A percentile compares a stretch with the other conserved stretches of the same genome.
phyloP scores from a whole-genome alignment of 2,888 invertebrate genomes.

The Bombylius major region DNA sequence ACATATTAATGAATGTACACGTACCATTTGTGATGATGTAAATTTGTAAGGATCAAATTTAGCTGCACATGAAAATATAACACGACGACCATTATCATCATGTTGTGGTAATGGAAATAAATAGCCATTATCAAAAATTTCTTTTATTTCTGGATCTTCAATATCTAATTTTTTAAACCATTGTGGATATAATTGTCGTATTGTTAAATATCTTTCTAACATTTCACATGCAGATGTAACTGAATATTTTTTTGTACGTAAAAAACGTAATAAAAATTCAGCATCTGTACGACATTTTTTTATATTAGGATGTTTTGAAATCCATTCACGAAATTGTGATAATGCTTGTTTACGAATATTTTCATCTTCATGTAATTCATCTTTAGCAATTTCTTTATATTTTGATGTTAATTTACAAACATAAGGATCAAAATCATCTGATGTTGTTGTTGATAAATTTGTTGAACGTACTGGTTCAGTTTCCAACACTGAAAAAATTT shows the following conservation, averaged over 20 bases:
- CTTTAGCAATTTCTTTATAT: conserved; percentile 48
- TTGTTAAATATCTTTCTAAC: conserved; percentile 74
- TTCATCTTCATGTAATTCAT: conserved; percentile 71
- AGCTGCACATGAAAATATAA: conserved; percentile 69
- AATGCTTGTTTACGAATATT: conserved; percentile 59
- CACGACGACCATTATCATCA: conserved; percentile 61
- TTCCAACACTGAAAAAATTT: conserved; percentile 30
- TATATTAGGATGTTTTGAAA: conserved; percentile 68
- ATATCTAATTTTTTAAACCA: conserved; percentile 78
- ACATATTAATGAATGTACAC: conserved; percentile 73
- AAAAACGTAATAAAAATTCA: conserved; percentile 68
- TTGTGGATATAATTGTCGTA: conserved; percentile 69
- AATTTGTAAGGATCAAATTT: conserved; percentile 63
- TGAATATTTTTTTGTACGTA: conserved; percentile 78
- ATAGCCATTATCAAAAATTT: conserved; percentile 70
- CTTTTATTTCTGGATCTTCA: conserved; percentile 62
- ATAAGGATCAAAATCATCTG: conserved; percentile 32
- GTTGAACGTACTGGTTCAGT: conserved; percentile 29
- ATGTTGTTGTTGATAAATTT: conserved; percentile 21
- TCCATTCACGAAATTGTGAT: conserved; percentile 69
- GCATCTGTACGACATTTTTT: conserved; percentile 72
- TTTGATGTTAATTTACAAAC: conserved; percentile 29
- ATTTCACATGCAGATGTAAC: conserved; percentile 75
- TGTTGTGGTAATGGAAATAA: conserved; percentile 60
- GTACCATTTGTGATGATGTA: conserved; percentile 72